Conservation (phyloP, 2,113 vertebrate genomes). For the Mionectes macconnelli region DNA sequence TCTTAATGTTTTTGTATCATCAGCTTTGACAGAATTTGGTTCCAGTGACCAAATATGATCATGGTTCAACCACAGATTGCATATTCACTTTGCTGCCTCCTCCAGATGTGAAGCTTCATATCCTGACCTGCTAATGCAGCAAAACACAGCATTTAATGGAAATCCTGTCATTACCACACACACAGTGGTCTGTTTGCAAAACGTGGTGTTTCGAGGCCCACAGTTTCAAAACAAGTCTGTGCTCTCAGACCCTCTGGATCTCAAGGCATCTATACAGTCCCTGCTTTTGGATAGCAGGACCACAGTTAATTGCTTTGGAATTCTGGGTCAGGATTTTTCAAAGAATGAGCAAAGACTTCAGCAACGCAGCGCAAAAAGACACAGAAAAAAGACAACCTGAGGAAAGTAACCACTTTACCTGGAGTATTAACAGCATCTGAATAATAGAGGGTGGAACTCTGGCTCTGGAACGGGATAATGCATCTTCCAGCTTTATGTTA, state of each 20-base stretch:
- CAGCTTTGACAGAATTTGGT: background rate
- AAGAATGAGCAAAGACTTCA: background rate
- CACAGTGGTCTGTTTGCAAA: background rate
- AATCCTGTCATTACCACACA: background rate
- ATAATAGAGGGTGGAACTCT: slow-evolving; percentile 90
- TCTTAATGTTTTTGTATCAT: background rate
- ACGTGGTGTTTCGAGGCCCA: background rate
- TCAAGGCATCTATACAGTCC: background rate
- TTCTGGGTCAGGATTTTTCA: background rate
- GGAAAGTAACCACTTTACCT: slow-evolving; percentile 75
- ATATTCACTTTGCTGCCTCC: background rate
- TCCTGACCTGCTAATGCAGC: background rate
- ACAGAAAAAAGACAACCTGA: background rate
- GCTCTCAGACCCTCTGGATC: background rate
- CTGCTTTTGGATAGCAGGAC: background rate
- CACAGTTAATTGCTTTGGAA: background rate
- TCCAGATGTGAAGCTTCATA: background rate
- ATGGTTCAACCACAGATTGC: background rate
- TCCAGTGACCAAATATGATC: background rate
- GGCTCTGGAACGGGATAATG: slow-evolving; percentile 84
- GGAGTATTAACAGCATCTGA: slow-evolving; percentile 92
- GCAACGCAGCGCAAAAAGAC: background rate
- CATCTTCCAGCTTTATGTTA: slow-evolving; percentile 91
- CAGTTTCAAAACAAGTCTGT: background rate
- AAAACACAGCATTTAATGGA: background rate